Percentiles rank a stretch among this genome's conserved stretches.
phyloP scores from a whole-genome alignment of 1,140 invertebrate species.

The Bombus superbus region DNA sequence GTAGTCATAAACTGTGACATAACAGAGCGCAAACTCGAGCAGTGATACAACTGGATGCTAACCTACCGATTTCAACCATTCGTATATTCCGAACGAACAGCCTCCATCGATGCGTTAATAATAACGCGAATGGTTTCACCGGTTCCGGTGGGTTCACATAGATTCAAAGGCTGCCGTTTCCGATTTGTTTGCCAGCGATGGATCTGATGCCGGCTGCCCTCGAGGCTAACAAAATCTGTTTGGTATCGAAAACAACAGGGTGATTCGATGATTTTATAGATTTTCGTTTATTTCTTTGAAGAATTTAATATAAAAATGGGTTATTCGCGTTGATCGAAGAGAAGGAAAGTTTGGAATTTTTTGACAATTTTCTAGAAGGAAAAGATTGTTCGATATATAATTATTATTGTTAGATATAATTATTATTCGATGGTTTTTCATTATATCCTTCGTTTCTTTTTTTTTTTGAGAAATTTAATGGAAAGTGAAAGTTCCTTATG shows the following conservation, averaged over 20 bases:
- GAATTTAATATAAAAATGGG: neutral
- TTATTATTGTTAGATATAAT: no score
- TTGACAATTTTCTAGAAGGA: neutral
- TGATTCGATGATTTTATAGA: neutral
- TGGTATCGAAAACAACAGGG: neutral
- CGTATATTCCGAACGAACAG: slow-evolving; percentile 36
- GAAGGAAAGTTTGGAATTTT: neutral
- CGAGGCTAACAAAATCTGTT: neutral
- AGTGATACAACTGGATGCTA: neutral
- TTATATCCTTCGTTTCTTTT: neutral
- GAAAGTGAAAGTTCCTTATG: neutral
- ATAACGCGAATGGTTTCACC: slow-evolving; percentile 34
- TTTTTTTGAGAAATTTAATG: neutral
- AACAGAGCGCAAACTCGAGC: slow-evolving; percentile 14
- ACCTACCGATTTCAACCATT: slow-evolving; percentile 42
- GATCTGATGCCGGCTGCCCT: neutral
- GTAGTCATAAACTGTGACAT: neutral
- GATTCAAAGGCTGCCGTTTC: slow-evolving; percentile 21
- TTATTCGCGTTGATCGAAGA: no score
- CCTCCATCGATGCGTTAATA: slow-evolving; percentile 47
- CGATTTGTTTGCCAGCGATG: slow-evolving; percentile 14
- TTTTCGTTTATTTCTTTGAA: neutral
- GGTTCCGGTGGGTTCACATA: neutral
- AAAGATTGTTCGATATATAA: no score
- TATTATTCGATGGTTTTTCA: no score